Evolutionary conservation across 2,888 invertebrate genomes (phyloP).

Genomic region (Amiota minor): DNA sequence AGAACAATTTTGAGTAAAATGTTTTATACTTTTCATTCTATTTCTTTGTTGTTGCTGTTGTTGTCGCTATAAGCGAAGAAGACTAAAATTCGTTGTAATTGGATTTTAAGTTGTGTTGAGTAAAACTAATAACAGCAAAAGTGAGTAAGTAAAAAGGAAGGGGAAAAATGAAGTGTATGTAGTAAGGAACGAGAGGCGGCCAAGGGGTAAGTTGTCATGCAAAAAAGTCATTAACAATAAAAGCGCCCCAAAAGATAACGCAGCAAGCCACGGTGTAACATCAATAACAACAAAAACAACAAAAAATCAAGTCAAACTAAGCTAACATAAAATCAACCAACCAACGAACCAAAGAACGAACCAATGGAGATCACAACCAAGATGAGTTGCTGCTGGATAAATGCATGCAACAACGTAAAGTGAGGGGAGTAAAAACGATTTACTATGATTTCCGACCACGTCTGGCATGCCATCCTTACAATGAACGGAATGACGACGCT

Average conservation of each 20-base stretch:
- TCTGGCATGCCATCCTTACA: too few species aligned
- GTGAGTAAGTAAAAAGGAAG: too few species aligned
- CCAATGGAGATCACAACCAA: constrained; percentile 9
- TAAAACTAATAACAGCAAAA: constrained; percentile 9
- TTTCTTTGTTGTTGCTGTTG: not conserved
- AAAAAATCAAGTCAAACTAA: constrained; percentile 23
- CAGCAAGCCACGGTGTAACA: constrained; percentile 55
- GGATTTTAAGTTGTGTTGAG: constrained; percentile 7
- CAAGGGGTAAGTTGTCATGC: not conserved
- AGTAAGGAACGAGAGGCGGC: not conserved
- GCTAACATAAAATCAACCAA: constrained; percentile 26
- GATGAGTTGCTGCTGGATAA: not conserved
- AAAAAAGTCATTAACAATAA: constrained; percentile 24
- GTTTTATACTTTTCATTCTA: not conserved
- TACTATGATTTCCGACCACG: too few species aligned
- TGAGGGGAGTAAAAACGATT: not conserved
- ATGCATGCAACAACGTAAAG: not conserved
- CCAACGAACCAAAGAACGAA: constrained; percentile 30
- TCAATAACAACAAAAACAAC: constrained; percentile 57
- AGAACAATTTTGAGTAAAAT: not conserved
- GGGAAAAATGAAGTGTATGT: not conserved
- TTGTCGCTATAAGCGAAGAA: not conserved
- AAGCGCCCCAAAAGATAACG: constrained; percentile 27
- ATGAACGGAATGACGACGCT: not conserved
- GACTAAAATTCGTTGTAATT: not conserved